Conservation (phyloP, 2,888 invertebrate species). For the Ptychoptera albimana region DNA sequence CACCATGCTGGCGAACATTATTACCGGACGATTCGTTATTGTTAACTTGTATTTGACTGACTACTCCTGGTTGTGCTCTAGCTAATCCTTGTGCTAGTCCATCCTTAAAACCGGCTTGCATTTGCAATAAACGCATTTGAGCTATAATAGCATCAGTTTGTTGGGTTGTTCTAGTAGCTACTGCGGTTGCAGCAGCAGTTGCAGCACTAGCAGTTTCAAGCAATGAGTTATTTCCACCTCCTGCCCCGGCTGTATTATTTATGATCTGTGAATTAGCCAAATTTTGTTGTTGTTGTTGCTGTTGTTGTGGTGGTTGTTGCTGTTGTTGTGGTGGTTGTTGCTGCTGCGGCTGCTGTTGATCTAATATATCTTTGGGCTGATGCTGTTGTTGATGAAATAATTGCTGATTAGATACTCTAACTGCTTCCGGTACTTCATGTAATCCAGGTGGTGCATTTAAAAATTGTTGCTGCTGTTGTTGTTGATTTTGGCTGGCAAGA, state of each 20-base stretch:
- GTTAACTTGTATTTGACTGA: slow-evolving; percentile 13
- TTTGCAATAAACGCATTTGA: slow-evolving; percentile 28
- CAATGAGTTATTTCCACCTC: too few species aligned
- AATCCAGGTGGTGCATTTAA: slow-evolving; percentile 32
- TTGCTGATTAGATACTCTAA: slow-evolving; percentile 37
- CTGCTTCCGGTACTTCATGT: slow-evolving; percentile 43
- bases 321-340: background rate
- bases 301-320: slow-evolving; percentile 13
- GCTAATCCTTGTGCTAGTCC: slow-evolving; percentile 18
- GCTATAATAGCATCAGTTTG: slow-evolving; percentile 29
- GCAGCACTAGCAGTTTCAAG: background rate
- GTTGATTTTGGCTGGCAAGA: slow-evolving; percentile 23
- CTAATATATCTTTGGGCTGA: slow-evolving; percentile 20
- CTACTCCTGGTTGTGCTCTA: slow-evolving; percentile 13
- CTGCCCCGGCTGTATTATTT: too few species aligned
- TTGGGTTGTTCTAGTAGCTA: slow-evolving; percentile 16
- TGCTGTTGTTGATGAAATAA: slow-evolving; percentile 27
- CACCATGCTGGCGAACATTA: background rate
- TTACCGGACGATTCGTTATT: background rate
- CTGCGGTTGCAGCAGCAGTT: background rate
- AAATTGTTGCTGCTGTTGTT: slow-evolving; percentile 30
- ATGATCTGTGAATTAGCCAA: too few species aligned
- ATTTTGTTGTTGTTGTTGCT: slow-evolving; percentile 6
- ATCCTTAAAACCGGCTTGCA: slow-evolving; percentile 30
- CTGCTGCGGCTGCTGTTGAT: slow-evolving; percentile 17